These are phyloP conservation scores for Didymodactylos carnosus DNA, from an alignment of 2,888 invertebrate species.

Conservation along the genomic window DNA sequence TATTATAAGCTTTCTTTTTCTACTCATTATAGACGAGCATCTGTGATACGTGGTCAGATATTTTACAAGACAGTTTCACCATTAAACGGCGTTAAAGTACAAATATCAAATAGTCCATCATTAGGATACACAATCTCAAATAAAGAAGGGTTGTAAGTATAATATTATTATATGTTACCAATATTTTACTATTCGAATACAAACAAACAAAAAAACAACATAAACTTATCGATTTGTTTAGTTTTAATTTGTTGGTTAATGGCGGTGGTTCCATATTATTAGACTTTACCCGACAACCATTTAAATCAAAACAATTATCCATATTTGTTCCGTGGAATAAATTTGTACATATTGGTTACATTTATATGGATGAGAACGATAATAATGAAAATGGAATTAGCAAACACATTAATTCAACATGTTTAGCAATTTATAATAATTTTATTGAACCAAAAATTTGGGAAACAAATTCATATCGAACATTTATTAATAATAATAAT, in stretches of 20 bases:
- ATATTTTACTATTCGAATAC: neutral
- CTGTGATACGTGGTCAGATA: constrained; percentile 92
- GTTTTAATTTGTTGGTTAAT: constrained; percentile 96
- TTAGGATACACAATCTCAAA: constrained; percentile 64
- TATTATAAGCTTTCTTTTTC: too few relatives aligned
- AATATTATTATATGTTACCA: neutral
- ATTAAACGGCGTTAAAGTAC: constrained; percentile 85
- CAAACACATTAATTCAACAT: too few relatives aligned
- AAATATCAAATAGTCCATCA: constrained; percentile 71
- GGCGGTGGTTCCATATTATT: constrained; percentile 90
- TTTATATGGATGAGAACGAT: neutral
- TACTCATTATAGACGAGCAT: constrained; percentile 88
- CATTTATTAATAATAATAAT: neutral
- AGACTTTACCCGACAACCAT: constrained; percentile 83
- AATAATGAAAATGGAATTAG: neutral
- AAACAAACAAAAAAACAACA: neutral
- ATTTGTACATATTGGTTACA: constrained; percentile 47
- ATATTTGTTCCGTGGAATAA: constrained; percentile 86
- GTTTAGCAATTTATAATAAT: neutral
- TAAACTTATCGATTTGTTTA: constrained; percentile 32
- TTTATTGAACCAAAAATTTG: neutral
- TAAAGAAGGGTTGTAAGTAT: constrained; percentile 33
- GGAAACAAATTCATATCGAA: neutral
- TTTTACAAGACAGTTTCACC: constrained; percentile 79
- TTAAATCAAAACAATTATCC: constrained; percentile 43